Conservation (phyloP, 2,113 vertebrate species). For the Epinephelus cyanopodus region DNA sequence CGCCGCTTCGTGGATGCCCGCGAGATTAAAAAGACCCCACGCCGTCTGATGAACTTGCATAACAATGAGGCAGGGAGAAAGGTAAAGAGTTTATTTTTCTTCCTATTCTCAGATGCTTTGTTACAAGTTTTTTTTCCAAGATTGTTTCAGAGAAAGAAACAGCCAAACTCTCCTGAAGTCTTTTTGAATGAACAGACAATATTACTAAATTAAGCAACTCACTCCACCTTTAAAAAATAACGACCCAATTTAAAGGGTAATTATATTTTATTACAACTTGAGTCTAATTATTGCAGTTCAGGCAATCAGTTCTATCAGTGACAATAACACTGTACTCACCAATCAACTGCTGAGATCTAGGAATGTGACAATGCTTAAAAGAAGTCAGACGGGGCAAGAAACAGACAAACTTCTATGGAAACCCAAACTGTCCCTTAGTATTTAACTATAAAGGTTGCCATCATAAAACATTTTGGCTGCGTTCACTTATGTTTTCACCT, state of each 20-base stretch:
- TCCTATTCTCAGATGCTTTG: background rate
- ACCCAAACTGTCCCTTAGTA: too few relatives aligned
- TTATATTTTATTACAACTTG: background rate
- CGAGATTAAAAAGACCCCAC: slow-evolving; percentile 97
- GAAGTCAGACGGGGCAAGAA: background rate
- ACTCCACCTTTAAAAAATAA: background rate
- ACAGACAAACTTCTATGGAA: background rate
- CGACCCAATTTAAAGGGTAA: background rate
- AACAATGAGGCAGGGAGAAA: slow-evolving; percentile 99
- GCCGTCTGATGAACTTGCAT: slow-evolving; percentile 99
- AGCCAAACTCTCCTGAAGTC: background rate
- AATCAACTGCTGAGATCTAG: background rate
- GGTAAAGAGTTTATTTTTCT: slow-evolving; percentile 81
- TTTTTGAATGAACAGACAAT: too few relatives aligned
- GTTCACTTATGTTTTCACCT: slow-evolving; percentile 4
- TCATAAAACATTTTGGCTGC: too few relatives aligned
- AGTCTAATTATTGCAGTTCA: background rate
- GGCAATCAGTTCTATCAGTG: background rate
- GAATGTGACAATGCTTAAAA: background rate
- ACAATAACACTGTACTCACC: background rate
- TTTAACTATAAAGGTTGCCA: too few relatives aligned
- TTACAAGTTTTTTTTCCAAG: background rate
- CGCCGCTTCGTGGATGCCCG: slow-evolving; percentile 97
- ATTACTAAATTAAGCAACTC: background rate
- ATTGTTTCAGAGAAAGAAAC: background rate